phyloP scores from a whole-genome alignment of 2,888 invertebrate species.

The Oscheius sp. region DNA sequence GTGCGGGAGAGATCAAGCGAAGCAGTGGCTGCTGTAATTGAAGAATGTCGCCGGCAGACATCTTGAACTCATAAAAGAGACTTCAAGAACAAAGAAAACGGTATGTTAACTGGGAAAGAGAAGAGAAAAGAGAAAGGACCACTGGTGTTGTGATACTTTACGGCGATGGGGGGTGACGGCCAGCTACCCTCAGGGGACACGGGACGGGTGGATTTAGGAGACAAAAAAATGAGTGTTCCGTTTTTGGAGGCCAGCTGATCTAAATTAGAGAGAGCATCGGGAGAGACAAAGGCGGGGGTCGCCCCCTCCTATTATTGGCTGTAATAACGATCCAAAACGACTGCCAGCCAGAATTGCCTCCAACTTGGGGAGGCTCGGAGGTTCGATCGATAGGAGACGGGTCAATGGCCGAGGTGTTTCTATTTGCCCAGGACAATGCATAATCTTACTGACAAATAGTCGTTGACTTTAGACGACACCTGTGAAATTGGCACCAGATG shows the following conservation, averaged over 20 bases:
- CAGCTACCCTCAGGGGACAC: background rate
- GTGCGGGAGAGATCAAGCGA: background rate
- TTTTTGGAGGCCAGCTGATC: background rate
- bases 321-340: slow-evolving; percentile 5
- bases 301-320: background rate
- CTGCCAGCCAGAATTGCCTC: slow-evolving; percentile 1
- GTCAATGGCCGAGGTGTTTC: slow-evolving; percentile 26
- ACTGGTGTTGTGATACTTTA: slow-evolving; percentile 22
- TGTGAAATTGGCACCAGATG: background rate
- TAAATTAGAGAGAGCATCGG: background rate
- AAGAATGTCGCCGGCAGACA: slow-evolving; percentile 17
- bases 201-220: background rate
- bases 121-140: slow-evolving; percentile 18
- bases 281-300: background rate
- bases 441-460: slow-evolving; percentile 15
- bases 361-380: background rate
- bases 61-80: slow-evolving; percentile 34
- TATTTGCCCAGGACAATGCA: slow-evolving; percentile 26
- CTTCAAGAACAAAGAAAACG: background rate
- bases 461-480: background rate
- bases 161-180: slow-evolving; percentile 15
- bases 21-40: slow-evolving; percentile 22
- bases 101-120: slow-evolving; percentile 6
- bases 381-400: slow-evolving; percentile 8
- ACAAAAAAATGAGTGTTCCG: background rate